phyloP scores from a whole-genome alignment of 2,888 invertebrate genomes.

The Eurytoma californica region DNA sequence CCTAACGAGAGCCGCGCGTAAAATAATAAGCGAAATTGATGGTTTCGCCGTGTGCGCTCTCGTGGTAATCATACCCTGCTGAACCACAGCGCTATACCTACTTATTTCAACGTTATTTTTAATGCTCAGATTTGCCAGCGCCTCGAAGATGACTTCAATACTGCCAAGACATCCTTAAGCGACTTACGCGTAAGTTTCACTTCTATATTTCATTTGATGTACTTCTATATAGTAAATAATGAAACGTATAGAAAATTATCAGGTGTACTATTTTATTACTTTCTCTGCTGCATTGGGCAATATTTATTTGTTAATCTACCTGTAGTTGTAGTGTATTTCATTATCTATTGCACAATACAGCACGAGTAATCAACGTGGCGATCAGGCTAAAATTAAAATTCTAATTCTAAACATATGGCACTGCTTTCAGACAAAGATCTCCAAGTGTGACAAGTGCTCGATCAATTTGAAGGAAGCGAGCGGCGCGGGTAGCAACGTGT shows the following conservation, averaged over 20 bases:
- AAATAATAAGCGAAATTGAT: background rate
- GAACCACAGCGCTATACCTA: background rate
- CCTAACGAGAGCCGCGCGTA: too few species aligned
- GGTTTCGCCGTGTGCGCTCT: background rate
- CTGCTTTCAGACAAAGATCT: conserved; percentile 76
- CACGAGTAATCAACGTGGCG: too few species aligned
- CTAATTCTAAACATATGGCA: background rate
- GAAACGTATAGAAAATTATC: background rate
- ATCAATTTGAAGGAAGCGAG: conserved; percentile 61
- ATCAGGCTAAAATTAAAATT: too few species aligned
- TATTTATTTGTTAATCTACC: background rate
- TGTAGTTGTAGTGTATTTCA: background rate
- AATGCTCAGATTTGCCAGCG: conserved; percentile 84
- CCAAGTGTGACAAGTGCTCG: conserved; percentile 77
- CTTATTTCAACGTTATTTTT: conserved; percentile 28
- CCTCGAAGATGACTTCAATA: conserved; percentile 87
- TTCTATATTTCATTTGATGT: background rate
- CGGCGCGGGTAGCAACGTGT: conserved; percentile 59
- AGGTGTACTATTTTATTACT: too few species aligned
- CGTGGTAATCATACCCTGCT: background rate
- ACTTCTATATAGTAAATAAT: background rate
- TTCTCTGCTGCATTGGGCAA: too few species aligned
- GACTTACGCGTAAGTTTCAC: conserved; percentile 79
- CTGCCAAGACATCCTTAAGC: conserved; percentile 79
- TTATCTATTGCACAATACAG: background rate